Percentiles rank a stretch among this genome's conserved stretches.
Conservation (phyloP, 2,113 vertebrate genomes). For the Periophthalmodon schlosseri region DNA sequence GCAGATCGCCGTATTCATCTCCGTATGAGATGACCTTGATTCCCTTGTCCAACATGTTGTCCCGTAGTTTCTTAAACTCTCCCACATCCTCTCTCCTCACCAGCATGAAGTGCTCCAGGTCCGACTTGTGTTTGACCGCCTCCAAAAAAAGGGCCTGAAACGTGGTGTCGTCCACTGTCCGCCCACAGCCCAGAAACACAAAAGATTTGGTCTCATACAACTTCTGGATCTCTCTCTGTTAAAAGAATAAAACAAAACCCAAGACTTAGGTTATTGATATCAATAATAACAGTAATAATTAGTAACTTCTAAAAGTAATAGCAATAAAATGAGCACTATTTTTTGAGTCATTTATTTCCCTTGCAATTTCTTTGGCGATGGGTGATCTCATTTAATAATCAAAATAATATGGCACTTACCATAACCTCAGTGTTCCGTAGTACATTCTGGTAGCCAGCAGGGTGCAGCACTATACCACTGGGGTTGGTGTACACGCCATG, state of each 20-base stretch:
- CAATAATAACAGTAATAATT: background rate
- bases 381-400: background rate
- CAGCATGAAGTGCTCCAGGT: conserved; percentile 96
- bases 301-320: background rate
- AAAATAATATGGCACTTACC: conserved; percentile 75
- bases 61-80: conserved; percentile 93
- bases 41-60: conserved; percentile 97
- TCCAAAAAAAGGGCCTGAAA: conserved; percentile 97
- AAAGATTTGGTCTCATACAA: conserved; percentile 96
- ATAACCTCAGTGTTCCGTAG: conserved; percentile 94
- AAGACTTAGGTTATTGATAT: background rate
- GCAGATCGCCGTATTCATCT: conserved; percentile 88
- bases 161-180: conserved; percentile 96
- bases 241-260: background rate
- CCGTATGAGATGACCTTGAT: conserved; percentile 97
- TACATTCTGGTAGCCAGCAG: conserved; percentile 94
- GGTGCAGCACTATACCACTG: conserved; percentile 93
- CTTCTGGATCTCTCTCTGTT: conserved; percentile 94
- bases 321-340: background rate
- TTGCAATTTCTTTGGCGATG: background rate
- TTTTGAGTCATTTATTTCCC: background rate
- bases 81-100: conserved; percentile 91
- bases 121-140: conserved; percentile 94
- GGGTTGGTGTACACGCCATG: conserved; percentile 97
- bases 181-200: conserved; percentile 93